Base-by-base conservation (phyloP, 1,140 invertebrate genomes). In the Rhyzopertha dominica region DNA sequence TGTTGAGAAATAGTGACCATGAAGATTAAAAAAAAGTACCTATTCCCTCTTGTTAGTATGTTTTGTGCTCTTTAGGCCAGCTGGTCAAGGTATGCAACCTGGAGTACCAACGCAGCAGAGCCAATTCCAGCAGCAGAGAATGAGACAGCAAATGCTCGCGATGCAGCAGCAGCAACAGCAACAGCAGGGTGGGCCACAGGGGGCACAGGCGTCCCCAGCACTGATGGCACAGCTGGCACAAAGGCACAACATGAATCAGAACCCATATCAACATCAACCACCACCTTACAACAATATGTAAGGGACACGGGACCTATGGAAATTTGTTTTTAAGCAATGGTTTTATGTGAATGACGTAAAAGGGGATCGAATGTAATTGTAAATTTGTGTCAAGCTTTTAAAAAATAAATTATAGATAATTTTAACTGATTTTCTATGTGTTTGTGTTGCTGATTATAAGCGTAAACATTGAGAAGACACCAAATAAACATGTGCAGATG, bases 281-380 rank as follows among this genome's bases (percentile, higher is more conserved):
- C 65, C 65, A 5, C 63, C 65, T 1, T 66, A 67, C 37, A 65
- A 61, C 50, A 61, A n/a, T n/a, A n/a, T n/a, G n/a, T n/a, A n/a
- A n/a, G n/a, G n/a, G n/a, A n/a, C n/a, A n/a, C n/a, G n/a, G n/a
- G n/a, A n/a, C n/a, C n/a, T n/a, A n/a, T n/a, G n/a, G n/a, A n/a
- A n/a, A n/a, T n/a, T n/a, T n/a, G n/a, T n/a, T n/a, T n/a, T n/a
- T n/a, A n/a, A n/a, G n/a, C n/a, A n/a, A n/a, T n/a, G n/a, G n/a
- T n/a, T n/a, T n/a, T n/a, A n/a, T n/a, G n/a, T n/a, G n/a, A n/a
- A n/a, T n/a, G n/a, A n/a, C n/a, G n/a, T n/a, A n/a, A n/a, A n/a
- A n/a, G n/a, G n/a, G n/a, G n/a, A n/a, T n/a, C n/a, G n/a, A n/a
- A n/a, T n/a, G n/a, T n/a, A n/a, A n/a, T n/a, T n/a, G n/a, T n/a